A percentile compares a stretch with the other conserved stretches of the same genome.
phyloP scores from a whole-genome alignment of 2,113 vertebrate genomes.

The Caranx melampygus region DNA sequence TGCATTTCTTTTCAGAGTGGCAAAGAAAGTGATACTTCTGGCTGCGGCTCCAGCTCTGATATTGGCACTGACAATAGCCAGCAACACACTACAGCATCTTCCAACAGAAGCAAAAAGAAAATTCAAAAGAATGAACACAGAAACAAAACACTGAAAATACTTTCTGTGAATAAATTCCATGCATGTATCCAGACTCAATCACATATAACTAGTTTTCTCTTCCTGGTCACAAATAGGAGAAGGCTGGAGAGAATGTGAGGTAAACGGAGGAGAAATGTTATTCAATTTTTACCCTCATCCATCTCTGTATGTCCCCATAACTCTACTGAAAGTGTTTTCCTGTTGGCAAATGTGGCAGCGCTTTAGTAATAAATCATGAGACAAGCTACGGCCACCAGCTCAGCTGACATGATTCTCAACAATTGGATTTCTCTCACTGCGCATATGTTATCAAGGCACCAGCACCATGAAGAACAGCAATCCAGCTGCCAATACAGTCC shows the following conservation, averaged over 20 bases:
- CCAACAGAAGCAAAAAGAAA: neutral
- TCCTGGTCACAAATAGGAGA: constrained; percentile 29
- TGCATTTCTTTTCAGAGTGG: constrained; percentile 40
- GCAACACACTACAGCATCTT: neutral
- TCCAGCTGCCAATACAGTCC: neutral
- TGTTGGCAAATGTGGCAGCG: constrained; percentile 77
- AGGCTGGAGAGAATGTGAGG: constrained; percentile 25
- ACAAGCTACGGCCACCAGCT: constrained; percentile 58
- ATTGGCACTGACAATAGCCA: neutral
- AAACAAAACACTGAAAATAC: constrained; percentile 18
- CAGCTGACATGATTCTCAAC: constrained; percentile 69
- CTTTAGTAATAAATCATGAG: constrained; percentile 80
- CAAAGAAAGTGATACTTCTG: constrained; percentile 34
- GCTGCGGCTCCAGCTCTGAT: neutral
- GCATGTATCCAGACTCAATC: constrained; percentile 26
- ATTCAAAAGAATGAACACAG: neutral
- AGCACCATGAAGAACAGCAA: constrained; percentile 11
- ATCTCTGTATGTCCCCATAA: constrained; percentile 73
- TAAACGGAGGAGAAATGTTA: constrained; percentile 60
- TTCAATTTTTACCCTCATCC: constrained; percentile 76
- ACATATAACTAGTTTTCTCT: constrained; percentile 17
- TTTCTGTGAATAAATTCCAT: constrained; percentile 28
- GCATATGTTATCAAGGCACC: constrained; percentile 60
- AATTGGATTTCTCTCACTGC: constrained; percentile 70
- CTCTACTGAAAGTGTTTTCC: constrained; percentile 77